Conservation (phyloP, 2,888 invertebrate genomes). For the Nomada ferruginata region DNA sequence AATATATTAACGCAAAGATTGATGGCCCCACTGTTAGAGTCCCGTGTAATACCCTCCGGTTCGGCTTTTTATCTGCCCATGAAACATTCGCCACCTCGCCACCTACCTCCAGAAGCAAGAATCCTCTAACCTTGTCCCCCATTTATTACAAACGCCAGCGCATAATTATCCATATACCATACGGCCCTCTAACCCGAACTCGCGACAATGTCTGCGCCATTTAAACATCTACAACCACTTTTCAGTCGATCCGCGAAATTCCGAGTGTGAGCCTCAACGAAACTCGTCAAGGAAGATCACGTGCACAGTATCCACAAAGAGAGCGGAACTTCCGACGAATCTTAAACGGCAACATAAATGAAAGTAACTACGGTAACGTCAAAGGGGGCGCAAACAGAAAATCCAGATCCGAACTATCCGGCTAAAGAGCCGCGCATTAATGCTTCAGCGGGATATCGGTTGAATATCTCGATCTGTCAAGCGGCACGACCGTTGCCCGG, state of each 20-base stretch:
- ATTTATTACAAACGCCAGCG: constrained; percentile 3
- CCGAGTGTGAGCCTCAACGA: background rate
- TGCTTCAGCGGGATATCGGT: constrained; percentile 14
- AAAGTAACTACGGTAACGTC: background rate
- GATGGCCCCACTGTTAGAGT: too few species aligned
- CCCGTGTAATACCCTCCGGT: background rate
- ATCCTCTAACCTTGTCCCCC: background rate
- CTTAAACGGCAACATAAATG: background rate
- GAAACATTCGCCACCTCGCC: background rate
- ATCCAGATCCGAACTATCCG: constrained; percentile 7
- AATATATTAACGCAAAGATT: too few species aligned
- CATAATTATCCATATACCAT: background rate
- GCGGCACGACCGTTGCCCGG: constrained; percentile 14
- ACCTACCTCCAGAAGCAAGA: background rate
- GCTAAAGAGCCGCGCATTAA: constrained; percentile 15
- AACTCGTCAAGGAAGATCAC: too few species aligned
- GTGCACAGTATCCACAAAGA: too few species aligned
- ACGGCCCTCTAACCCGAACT: background rate
- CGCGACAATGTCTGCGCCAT: background rate
- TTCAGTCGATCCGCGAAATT: background rate
- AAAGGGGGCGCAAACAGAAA: background rate
- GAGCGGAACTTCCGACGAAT: too few species aligned
- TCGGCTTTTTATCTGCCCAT: background rate
- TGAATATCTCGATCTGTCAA: constrained; percentile 33
- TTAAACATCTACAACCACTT: background rate